Evolutionary conservation across 2,888 invertebrate genomes (phyloP).

Genomic region (Lasioglossum figueresi): DNA sequence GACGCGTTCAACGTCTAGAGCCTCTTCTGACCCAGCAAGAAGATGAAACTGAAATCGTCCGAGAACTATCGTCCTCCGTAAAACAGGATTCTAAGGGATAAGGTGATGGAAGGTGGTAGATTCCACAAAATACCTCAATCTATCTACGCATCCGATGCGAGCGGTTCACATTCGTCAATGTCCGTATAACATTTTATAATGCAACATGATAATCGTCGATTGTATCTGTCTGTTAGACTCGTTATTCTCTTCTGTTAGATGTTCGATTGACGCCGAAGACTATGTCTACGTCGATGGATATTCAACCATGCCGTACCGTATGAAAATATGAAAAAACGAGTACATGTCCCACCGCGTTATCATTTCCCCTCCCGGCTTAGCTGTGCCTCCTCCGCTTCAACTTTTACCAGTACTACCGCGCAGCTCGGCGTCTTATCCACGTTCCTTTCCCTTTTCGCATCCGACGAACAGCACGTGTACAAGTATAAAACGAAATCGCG

Average conservation of each 20-base stretch:
- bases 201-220: background rate
- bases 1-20: background rate
- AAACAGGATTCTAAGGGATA: background rate
- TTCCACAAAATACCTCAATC: background rate
- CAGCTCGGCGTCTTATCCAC: slow-evolving; percentile 44
- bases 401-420: slow-evolving; percentile 47
- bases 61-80: background rate
- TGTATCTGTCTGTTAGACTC: background rate
- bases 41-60: background rate
- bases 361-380: slow-evolving; percentile 30
- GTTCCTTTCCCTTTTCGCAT: slow-evolving; percentile 55
- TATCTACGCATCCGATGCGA: background rate
- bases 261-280: background rate
- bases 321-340: slow-evolving; percentile 21
- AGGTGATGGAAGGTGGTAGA: background rate
- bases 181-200: background rate
- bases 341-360: slow-evolving; percentile 39
- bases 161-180: background rate
- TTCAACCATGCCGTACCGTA: background rate
- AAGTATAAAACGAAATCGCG: slow-evolving; percentile 77
- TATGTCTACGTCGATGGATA: background rate
- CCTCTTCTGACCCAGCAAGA: background rate
- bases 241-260: background rate
- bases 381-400: slow-evolving; percentile 30
- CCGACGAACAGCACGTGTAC: slow-evolving; percentile 57